Conservation (phyloP, 2,113 vertebrate genomes). For the Grus americana region DNA sequence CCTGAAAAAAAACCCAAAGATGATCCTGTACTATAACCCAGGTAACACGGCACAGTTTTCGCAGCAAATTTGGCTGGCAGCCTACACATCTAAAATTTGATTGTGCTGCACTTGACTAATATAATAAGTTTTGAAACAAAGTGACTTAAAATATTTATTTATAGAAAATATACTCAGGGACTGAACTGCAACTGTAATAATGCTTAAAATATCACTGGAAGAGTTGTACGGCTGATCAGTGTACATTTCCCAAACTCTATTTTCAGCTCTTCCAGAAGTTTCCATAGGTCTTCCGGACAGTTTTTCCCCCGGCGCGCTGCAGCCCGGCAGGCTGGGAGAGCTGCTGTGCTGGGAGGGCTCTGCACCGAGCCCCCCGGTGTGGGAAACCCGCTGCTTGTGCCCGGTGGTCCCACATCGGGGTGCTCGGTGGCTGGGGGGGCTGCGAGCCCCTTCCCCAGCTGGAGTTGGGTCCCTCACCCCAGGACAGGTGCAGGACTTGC, state of each 20-base stretch:
- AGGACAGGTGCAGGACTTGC: neutral
- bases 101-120: neutral
- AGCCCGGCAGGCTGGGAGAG: neutral
- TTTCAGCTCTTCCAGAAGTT: neutral
- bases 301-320: neutral
- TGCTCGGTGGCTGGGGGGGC: neutral
- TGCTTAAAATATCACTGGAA: neutral
- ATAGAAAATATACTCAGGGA: neutral
- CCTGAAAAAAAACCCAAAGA: neutral
- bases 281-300: neutral
- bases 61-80: neutral
- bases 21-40: neutral
- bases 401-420: neutral
- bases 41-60: neutral
- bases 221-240: neutral
- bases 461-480: neutral
- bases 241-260: neutral
- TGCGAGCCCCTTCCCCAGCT: neutral
- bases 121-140: neutral
- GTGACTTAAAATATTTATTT: slow-evolving; percentile 20
- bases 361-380: neutral
- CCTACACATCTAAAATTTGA: neutral
- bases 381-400: neutral
- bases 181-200: neutral
- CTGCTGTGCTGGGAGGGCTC: neutral